Percentiles rank a stretch among this genome's conserved stretches.
Conservation (phyloP, 35 echinoderm and acorn worm species). For the Patiria miniata region DNA sequence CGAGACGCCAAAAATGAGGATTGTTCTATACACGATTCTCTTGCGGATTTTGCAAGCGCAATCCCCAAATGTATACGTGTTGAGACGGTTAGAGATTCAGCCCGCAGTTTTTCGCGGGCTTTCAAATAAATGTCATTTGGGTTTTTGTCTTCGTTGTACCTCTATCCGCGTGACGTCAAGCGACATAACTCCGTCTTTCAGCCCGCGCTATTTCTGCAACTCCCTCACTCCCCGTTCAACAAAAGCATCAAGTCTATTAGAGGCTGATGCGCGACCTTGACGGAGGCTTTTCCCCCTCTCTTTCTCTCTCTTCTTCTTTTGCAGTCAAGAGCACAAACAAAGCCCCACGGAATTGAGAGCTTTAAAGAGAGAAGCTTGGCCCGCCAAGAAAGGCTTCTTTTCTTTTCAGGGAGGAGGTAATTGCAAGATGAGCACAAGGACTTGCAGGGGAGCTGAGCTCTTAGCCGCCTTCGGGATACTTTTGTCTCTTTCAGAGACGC, state of each 20-base stretch:
- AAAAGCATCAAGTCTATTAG: constrained; percentile 31
- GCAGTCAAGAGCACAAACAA: constrained; percentile 15
- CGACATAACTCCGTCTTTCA: neutral
- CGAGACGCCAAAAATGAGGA: too few species aligned
- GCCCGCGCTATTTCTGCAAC: neutral
- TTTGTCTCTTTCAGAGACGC: neutral
- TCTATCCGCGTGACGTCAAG: neutral
- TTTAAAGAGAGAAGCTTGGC: neutral
- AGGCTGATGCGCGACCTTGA: neutral
- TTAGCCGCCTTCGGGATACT: constrained; percentile 2
- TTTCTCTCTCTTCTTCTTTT: too few species aligned
- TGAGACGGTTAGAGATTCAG: neutral
- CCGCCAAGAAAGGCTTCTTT: neutral
- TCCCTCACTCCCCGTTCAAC: constrained; percentile 16
- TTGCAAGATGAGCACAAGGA: neutral
- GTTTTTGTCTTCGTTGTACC: too few species aligned
- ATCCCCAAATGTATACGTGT: neutral
- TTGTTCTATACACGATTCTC: too few species aligned
- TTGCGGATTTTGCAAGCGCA: too few species aligned
- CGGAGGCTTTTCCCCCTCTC: too few species aligned
- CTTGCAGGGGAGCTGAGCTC: neutral
- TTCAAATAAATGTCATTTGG: too few species aligned
- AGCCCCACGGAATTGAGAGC: neutral
- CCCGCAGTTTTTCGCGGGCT: neutral
- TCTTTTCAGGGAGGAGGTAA: neutral